Base-by-base conservation (phyloP, 2,888 invertebrate genomes). In the Drosophila limbata region DNA sequence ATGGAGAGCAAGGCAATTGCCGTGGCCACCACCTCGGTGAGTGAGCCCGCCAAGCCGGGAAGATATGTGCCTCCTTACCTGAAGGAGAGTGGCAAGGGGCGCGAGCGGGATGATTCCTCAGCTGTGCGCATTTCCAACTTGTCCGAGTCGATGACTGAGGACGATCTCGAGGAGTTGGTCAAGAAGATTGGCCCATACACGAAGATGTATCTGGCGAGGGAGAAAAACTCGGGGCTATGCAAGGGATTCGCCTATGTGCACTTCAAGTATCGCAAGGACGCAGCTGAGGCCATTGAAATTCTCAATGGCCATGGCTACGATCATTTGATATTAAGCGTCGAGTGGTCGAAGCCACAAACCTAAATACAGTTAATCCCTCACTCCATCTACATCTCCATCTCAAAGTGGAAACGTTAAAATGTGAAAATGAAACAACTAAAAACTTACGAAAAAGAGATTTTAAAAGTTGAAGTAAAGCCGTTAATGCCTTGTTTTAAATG, bases 161-260 rank as follows among this genome's bases (percentile, higher is more conserved):
- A 95, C 9, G 99, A 99, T 94, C 94, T 99, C 77, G 98, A 99
- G 90, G 98, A 99, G 83, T 94, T 99, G 62, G 98, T 99, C 56
- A 96, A 96, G 91, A 96, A 96, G 40, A 98, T 99, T 91, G 99
- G 99, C 1, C 96, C 96, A 0, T 96, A 98, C 70, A 96, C 96
- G 81, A 97, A 99, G 91, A 95, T 99, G 85, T 99, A 97, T 92
- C 94, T 99, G 86, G 99, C 99, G 2, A 98, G 98, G 91, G 99
- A 99, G 89, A 97, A 97, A 93, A 94, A 94, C 75, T 96, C 96
- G 64, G 96, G 96, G 3, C 93, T 95, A 9, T 97, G 97, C 93
- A 97, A 98, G 94, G 99, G 99, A 71, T 99, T 99, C 93, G 99
- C 99, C 9, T 99, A 99, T 92, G 98, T 99, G 68, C 99, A 99